Percentiles rank a stretch among this genome's conserved stretches.
Conservation (phyloP, 2,797 vertebrate genomes). For the Nyctibius grandis region DNA sequence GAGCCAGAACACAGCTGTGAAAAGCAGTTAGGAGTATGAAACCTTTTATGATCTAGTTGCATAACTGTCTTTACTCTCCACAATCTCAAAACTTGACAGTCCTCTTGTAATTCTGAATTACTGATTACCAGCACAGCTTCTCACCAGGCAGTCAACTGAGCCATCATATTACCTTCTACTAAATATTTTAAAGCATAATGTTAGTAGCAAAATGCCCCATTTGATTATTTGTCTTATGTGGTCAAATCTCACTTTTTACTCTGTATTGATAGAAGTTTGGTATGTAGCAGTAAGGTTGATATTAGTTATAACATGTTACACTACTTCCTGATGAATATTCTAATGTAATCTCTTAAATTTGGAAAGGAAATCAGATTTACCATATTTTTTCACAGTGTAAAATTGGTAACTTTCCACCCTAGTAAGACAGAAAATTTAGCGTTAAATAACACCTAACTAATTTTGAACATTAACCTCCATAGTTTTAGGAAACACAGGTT, state of each 20-base stretch:
- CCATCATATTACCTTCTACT: background rate
- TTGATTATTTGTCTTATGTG: background rate
- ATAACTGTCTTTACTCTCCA: background rate
- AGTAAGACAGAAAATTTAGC: background rate
- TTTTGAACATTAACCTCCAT: background rate
- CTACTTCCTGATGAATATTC: background rate
- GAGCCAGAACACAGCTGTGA: background rate
- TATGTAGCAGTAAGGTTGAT: background rate
- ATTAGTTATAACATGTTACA: background rate
- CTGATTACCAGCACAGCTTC: background rate
- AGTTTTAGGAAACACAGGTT: background rate
- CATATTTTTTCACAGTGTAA: background rate
- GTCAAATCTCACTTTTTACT: background rate
- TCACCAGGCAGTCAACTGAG: background rate
- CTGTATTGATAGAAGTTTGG: background rate
- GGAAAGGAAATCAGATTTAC: background rate
- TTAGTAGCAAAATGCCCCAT: background rate
- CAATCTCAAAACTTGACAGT: background rate
- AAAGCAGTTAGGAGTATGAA: background rate
- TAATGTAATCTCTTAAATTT: background rate
- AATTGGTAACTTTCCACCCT: background rate
- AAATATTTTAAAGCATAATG: background rate
- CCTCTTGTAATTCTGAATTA: background rate
- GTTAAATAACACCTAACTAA: background rate
- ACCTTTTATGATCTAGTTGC: background rate